Percentiles rank a stretch among this genome's conserved stretches.
Conservation (phyloP, 2,113 vertebrate species). For the Choloepus hoffmanni region DNA sequence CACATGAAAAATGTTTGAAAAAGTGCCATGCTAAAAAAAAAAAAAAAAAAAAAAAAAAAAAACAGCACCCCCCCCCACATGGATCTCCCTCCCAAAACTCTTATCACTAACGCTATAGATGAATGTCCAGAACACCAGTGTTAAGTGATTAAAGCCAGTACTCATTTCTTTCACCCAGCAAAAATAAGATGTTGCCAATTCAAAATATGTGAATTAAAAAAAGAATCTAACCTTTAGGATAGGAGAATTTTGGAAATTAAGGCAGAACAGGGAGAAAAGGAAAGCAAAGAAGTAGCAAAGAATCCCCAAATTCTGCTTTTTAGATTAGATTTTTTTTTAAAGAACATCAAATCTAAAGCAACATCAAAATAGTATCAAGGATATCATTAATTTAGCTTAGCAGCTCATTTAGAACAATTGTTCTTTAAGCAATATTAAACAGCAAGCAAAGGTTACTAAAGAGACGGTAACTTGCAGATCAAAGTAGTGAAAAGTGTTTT, state of each 20-base stretch:
- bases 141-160: slow-evolving; percentile 32
- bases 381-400: slow-evolving; percentile 50
- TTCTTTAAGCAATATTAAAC: slow-evolving; percentile 64
- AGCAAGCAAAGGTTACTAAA: slow-evolving; percentile 38
- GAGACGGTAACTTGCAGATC: slow-evolving; percentile 39
- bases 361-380: slow-evolving; percentile 39
- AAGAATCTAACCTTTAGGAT: slow-evolving; percentile 5
- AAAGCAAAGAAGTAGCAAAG: slow-evolving; percentile 2
- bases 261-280: background rate
- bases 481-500: slow-evolving; percentile 34
- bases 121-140: slow-evolving; percentile 54
- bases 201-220: slow-evolving; percentile 37
- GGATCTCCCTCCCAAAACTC: slow-evolving; percentile 64
- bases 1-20: slow-evolving; percentile 91
- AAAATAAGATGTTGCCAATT: slow-evolving; percentile 19
- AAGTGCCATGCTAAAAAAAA: slow-evolving; percentile 89
- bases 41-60: slow-evolving; percentile 77
- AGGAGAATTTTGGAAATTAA: slow-evolving; percentile 58
- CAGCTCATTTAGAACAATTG: background rate
- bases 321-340: slow-evolving; percentile 52
- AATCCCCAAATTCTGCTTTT: slow-evolving; percentile 49
- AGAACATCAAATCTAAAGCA: slow-evolving; percentile 60
- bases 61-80: slow-evolving; percentile 33
- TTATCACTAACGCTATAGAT: slow-evolving; percentile 55
- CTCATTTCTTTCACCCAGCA: slow-evolving; percentile 40